A percentile compares a stretch with the other conserved stretches of the same genome.
These are phyloP conservation scores for Pyrrhura leucotis DNA, from an alignment of 2,797 vertebrate species.

Conservation along the genomic window DNA sequence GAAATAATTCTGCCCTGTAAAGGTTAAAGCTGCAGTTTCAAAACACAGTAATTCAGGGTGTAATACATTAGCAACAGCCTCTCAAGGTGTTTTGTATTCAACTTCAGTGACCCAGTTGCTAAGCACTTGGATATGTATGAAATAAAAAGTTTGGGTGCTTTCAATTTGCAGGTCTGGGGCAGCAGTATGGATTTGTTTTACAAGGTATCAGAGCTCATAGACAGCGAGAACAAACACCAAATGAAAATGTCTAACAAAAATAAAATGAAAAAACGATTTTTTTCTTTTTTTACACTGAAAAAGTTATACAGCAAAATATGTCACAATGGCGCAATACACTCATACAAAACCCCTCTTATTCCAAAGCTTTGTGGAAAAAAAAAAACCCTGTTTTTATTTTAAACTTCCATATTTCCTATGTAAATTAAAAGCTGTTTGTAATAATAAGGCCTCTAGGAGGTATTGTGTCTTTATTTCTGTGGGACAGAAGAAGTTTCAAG, in stretches of 20 bases:
- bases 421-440: background rate
- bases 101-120: background rate
- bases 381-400: background rate
- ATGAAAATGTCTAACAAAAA: slow-evolving; percentile 27
- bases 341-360: background rate
- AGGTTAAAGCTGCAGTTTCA: background rate
- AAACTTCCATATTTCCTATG: background rate
- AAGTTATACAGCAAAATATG: background rate
- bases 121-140: slow-evolving; percentile 1
- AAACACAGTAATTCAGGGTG: background rate
- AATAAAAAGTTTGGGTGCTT: slow-evolving; percentile 14
- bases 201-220: slow-evolving; percentile 46
- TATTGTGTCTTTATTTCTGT: background rate
- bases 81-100: background rate
- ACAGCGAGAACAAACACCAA: slow-evolving; percentile 35
- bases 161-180: slow-evolving; percentile 11
- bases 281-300: background rate
- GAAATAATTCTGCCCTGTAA: background rate
- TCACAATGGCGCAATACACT: background rate
- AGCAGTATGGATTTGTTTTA: slow-evolving; percentile 51
- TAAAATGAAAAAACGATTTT: background rate
- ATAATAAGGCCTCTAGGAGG: background rate
- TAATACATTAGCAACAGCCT: background rate
- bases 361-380: background rate
- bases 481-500: background rate